Percentiles rank a stretch among this genome's conserved stretches.
These are phyloP conservation scores for Petrocephalus sullivani DNA, from an alignment of 2,797 vertebrate species.

Conservation along the genomic window DNA sequence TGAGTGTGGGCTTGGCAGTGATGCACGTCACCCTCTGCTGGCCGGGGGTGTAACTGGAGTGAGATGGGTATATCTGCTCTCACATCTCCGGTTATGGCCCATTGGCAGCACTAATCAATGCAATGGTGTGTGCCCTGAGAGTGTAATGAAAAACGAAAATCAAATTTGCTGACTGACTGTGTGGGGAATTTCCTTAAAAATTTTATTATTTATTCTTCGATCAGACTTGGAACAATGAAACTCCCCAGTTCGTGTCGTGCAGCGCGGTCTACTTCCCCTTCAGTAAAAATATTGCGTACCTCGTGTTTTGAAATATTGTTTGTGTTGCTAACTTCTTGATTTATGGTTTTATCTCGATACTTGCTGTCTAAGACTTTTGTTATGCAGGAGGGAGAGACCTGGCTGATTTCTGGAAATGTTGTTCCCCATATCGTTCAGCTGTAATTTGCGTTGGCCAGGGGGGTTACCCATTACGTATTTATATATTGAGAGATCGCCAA, in stretches of 20 bases:
- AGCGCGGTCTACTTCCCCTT: background rate
- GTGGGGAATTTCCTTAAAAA: background rate
- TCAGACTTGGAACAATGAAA: background rate
- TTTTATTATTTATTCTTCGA: background rate
- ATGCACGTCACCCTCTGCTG: background rate
- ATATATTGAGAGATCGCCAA: background rate
- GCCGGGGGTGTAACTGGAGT: background rate
- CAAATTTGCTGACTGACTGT: background rate
- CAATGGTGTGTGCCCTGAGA: background rate
- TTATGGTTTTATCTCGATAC: background rate
- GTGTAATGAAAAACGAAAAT: background rate
- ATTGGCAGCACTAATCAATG: background rate
- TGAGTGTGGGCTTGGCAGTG: background rate
- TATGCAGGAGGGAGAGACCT: background rate
- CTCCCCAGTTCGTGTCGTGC: background rate
- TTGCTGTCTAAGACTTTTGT: background rate
- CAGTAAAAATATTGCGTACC: background rate
- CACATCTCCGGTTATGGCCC: background rate
- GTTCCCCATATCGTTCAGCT: background rate
- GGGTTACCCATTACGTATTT: background rate
- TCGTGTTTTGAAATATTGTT: constrained; percentile 5
- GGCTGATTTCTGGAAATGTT: background rate
- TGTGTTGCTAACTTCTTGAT: background rate
- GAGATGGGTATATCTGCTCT: background rate
- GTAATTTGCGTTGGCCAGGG: background rate